Percentiles rank a stretch among this genome's conserved stretches.
Evolutionary conservation across 1,140 invertebrate species (phyloP).

Genomic region (Lerema accius): DNA sequence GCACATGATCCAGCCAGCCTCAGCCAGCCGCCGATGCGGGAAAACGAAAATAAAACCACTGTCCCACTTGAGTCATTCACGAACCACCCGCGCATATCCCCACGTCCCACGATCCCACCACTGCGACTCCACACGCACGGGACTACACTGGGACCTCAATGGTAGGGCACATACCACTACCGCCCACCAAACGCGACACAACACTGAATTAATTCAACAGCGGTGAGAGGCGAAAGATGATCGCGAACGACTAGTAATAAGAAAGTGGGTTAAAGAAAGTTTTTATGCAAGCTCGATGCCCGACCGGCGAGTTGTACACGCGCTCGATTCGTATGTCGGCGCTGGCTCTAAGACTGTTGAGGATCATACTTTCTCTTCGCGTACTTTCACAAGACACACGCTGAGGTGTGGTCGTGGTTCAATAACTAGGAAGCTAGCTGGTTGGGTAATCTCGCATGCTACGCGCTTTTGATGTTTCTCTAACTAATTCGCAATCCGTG

Average conservation of each 20-base stretch:
- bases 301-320: conserved; percentile 66
- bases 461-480: conserved; percentile 13
- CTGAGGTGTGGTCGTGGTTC: conserved; percentile 73
- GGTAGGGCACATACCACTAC: conserved; percentile 76
- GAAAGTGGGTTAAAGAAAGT: conserved; percentile 82
- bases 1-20: conserved; percentile 61
- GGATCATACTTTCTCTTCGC: conserved; percentile 75
- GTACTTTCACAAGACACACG: conserved; percentile 78
- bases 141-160: conserved; percentile 68
- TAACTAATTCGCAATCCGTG: conserved; percentile 7
- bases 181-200: conserved; percentile 67
- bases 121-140: conserved; percentile 56
- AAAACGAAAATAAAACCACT: conserved; percentile 63
- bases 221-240: conserved; percentile 74
- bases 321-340: conserved; percentile 60
- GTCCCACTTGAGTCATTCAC: conserved; percentile 68
- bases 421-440: conserved; percentile 59
- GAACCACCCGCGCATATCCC: conserved; percentile 55
- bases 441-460: conserved; percentile 61
- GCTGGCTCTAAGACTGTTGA: conserved; percentile 63
- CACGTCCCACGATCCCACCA: conserved; percentile 69
- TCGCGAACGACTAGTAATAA: conserved; percentile 60
- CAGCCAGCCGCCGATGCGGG: conserved; percentile 48
- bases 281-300: conserved; percentile 71
- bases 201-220: conserved; percentile 67